Evolutionary conservation across 2,797 vertebrate genomes (phyloP), one percentile per base, ranked within the genome.

Genomic region (Pangasius djambal): DNA sequence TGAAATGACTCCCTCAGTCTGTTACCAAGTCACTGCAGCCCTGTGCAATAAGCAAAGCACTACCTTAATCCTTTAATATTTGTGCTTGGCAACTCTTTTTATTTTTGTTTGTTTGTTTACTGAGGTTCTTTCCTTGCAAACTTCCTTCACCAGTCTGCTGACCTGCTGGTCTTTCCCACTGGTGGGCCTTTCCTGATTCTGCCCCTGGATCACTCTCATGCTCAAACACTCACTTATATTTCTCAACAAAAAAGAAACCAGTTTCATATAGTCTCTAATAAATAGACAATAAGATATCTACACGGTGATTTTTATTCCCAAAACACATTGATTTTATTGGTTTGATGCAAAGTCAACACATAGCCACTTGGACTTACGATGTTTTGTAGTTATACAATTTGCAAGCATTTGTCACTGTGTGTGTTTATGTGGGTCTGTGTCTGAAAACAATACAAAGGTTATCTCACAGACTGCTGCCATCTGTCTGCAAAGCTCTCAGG

Each of bases 391-490:
- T 61, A 85, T 18, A 40, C 13, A 85, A 25, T 69, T 28, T 85
- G 50, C 31, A 48, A 18, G 81, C 79, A 85, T 87, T 74, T 88
- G 79, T 87, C 65, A 72, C 55, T 83, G 20, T 87, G 83, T 83
- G 79, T 91, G 88, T 87, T 37, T 86, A 18, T 86, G 79, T 83
- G 59, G 75, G n/a, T 70, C 74, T 86, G 65, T 50, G 85, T 69
- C 78, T 88, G 20, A 85, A 57, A 88, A 89, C 69, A 85, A 90
- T 86, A 82, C 59, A 59, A 86, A 87, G 84, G 88, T 88, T 81
- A 78, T 87, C 63, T 90, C 88, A 87, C 77, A 69, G 87, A 89
- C 87, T 25, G 85, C 40, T 61, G 34, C 92, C 90, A 90, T 92
- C 90, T 92, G 92, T 91, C 90, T 83, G 34, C 79, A 61, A 70